A percentile compares a stretch with the other conserved stretches of the same genome.
phyloP scores from a whole-genome alignment of 2,113 vertebrate genomes.

The Engystomops pustulosus region DNA sequence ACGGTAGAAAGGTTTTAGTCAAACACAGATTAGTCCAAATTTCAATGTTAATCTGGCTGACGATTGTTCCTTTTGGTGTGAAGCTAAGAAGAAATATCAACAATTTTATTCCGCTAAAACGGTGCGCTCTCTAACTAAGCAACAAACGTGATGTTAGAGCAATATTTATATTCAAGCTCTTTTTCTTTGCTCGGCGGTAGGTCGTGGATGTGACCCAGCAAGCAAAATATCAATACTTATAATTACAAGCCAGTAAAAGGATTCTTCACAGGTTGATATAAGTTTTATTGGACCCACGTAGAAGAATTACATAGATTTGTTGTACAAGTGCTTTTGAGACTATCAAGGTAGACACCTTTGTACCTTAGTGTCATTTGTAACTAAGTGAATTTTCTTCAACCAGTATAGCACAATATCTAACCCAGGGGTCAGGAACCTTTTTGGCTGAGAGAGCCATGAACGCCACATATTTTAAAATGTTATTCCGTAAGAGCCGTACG shows the following conservation, averaged over 20 bases:
- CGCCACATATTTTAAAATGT: no score
- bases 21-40: constrained; percentile 71
- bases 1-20: constrained; percentile 71
- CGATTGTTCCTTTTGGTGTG: constrained; percentile 41
- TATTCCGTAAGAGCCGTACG: no score
- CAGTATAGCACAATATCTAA: neutral
- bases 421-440: no score
- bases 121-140: neutral
- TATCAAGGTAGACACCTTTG: constrained; percentile 21
- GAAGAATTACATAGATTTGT: neutral
- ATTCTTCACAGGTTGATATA: constrained; percentile 10
- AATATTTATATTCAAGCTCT: neutral
- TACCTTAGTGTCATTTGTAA: neutral
- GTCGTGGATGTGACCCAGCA: constrained; percentile 6
- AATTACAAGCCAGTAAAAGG: constrained; percentile 23
- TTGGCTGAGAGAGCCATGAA: no score
- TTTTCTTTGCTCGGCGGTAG: constrained; percentile 4
- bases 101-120: constrained; percentile 45
- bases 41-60: constrained; percentile 61
- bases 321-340: neutral
- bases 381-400: neutral
- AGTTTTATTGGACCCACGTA: neutral
- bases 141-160: neutral
- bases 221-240: constrained; percentile 33
- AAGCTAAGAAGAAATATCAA: constrained; percentile 55